A percentile compares a stretch with the other conserved stretches of the same genome.
phyloP scores from a whole-genome alignment of 2,888 invertebrate genomes.

The Diploptera punctata region DNA sequence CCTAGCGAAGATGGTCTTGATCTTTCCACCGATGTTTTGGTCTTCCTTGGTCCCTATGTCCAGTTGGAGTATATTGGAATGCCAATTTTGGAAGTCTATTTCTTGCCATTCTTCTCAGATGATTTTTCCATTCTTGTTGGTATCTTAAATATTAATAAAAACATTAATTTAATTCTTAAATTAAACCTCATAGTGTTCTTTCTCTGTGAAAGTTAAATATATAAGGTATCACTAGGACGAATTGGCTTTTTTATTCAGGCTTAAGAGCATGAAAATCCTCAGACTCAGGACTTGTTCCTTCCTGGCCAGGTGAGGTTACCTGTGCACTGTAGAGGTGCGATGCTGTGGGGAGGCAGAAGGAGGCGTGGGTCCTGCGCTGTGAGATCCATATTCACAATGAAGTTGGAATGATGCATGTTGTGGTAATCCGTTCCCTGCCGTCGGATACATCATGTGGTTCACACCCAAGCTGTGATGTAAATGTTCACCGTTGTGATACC shows the following conservation, averaged over 20 bases:
- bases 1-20: too few species aligned
- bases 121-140: too few species aligned
- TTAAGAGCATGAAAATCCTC: background rate
- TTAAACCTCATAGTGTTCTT: too few species aligned
- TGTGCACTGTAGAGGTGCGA: conserved; percentile 51
- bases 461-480: conserved; percentile 39
- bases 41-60: too few species aligned
- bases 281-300: background rate
- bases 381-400: conserved; percentile 55
- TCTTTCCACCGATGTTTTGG: too few species aligned
- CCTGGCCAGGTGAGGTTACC: background rate
- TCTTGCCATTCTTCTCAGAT: too few species aligned
- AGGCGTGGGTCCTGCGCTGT: conserved; percentile 60
- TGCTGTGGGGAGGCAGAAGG: conserved; percentile 72
- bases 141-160: too few species aligned
- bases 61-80: too few species aligned
- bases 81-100: too few species aligned
- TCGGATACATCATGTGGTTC: conserved; percentile 30
- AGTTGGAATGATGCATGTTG: conserved; percentile 55
- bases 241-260: background rate
- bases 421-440: conserved; percentile 11
- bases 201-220: too few species aligned
- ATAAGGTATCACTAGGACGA: too few species aligned
- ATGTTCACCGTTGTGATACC: conserved; percentile 72
- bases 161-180: too few species aligned